Evolutionary conservation across 2,113 vertebrate species (phyloP).

Genomic region (Pteronura brasiliensis): DNA sequence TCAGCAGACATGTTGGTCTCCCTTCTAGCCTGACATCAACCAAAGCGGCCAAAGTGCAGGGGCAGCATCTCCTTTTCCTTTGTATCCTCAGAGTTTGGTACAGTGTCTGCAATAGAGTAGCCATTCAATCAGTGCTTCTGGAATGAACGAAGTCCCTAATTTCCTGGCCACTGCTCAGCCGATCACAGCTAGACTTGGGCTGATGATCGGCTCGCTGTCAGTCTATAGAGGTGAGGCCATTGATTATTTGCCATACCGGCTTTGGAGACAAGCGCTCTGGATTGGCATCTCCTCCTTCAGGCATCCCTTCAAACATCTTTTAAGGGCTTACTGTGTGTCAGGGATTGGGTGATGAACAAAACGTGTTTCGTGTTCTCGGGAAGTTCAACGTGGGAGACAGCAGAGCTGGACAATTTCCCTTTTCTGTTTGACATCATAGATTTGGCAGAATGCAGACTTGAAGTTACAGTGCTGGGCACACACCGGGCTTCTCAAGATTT

Average conservation of each 20-base stretch:
- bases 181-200: background rate
- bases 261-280: background rate
- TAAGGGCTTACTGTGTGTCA: background rate
- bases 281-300: background rate
- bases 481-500: background rate
- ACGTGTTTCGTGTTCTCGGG: background rate
- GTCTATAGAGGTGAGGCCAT: background rate
- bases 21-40: background rate
- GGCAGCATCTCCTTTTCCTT: background rate
- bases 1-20: background rate
- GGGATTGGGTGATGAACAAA: background rate
- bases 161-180: background rate
- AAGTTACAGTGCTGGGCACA: background rate
- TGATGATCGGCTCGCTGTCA: background rate
- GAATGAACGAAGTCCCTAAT: background rate
- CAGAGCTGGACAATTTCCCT: background rate
- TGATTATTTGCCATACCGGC: accelerated
- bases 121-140: background rate
- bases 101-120: background rate
- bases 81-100: background rate
- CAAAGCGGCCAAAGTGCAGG: background rate
- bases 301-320: background rate
- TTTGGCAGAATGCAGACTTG: background rate
- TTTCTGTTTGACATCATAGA: background rate
- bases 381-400: background rate